Evolutionary conservation across 2,797 vertebrate species (phyloP), one percentile per base, ranked within the genome.

Genomic region (Nannoperca obscura): DNA sequence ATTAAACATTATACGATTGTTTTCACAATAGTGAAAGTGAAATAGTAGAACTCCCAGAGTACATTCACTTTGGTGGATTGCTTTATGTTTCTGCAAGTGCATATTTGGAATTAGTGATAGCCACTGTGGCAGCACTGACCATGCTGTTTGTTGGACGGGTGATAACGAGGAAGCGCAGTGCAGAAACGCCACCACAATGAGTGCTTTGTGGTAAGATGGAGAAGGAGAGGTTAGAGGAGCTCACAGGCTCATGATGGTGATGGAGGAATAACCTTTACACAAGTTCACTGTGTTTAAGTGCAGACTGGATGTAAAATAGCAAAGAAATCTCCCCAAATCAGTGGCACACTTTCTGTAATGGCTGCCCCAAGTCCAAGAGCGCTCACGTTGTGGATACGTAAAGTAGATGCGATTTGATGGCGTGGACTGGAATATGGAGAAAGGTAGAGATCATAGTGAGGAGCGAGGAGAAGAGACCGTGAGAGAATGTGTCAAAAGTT

Each of bases 321-420:
- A 61, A 57, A 54, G 38, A 49, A 27, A 67, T 52, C 19, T 20
- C 38, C 32, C 20, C 47, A 30, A 27, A 65, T 82, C 20, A 49
- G 42, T 60, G 47, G 47, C 53, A 57, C 67, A 20, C 22, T 79
- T 54, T 57, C 20, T n/a, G 30, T 72, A 69, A 65, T 70, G 49
- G 57, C 66, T 60, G 52, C 63, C 49, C 12, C 8, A 53, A 38
- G 53, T 76, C 42, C 49, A n/a, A 32, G 30, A 32, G 30, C 30
- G 30, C 30, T 32, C 5, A 32, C 30, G 30, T 32, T 32, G 30
- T 32, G 30, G 30, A 32, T 32, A 32, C 30, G 30, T 32, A 32
- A 32, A 32, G 30, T 32, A 32, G 30, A 32, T 32, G 30, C 5
- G 30, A 32, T 32, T 32, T 32, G 30, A 32, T 32, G 30, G 30